A percentile compares a stretch with the other conserved stretches of the same genome.
Evolutionary conservation across 2,888 invertebrate genomes (phyloP).

Genomic region (Octodonta nipae): DNA sequence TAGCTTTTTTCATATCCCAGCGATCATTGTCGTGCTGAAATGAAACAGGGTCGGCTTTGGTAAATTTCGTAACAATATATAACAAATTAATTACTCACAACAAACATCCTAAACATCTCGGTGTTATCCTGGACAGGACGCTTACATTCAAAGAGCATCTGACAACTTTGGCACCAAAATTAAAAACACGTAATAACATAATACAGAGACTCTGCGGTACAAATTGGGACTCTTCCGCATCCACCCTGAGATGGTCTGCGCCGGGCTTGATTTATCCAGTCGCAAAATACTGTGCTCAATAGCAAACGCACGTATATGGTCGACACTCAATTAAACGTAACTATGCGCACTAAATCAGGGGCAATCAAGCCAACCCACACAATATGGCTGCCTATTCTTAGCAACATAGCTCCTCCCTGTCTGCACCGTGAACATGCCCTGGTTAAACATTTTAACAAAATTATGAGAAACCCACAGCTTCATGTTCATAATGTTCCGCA

Average conservation of each 20-base stretch:
- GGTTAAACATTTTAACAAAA: not conserved
- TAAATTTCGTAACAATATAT: too few species aligned
- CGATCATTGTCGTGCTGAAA: too few species aligned
- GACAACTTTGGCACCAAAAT: not conserved
- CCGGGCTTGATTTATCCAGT: too few species aligned
- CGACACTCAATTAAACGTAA: too few species aligned
- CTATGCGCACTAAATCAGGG: slow-evolving; percentile 1
- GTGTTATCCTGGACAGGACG: too few species aligned
- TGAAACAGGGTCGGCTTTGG: too few species aligned
- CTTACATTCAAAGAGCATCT: too few species aligned
- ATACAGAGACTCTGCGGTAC: not conserved
- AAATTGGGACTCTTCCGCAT: not conserved
- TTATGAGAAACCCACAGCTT: not conserved
- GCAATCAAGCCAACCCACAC: not conserved
- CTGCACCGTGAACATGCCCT: not conserved
- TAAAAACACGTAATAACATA: slow-evolving; percentile 1
- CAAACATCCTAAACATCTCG: too few species aligned
- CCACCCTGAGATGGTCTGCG: not conserved
- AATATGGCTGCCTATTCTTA: not conserved
- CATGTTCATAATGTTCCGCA: not conserved
- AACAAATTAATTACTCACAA: too few species aligned
- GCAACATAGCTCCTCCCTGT: not conserved
- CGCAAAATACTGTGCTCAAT: too few species aligned
- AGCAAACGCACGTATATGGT: too few species aligned
- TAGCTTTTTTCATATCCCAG: too few species aligned